Evolutionary conservation across 2,888 invertebrate species (phyloP).

Genomic region (Lypha dubia): DNA sequence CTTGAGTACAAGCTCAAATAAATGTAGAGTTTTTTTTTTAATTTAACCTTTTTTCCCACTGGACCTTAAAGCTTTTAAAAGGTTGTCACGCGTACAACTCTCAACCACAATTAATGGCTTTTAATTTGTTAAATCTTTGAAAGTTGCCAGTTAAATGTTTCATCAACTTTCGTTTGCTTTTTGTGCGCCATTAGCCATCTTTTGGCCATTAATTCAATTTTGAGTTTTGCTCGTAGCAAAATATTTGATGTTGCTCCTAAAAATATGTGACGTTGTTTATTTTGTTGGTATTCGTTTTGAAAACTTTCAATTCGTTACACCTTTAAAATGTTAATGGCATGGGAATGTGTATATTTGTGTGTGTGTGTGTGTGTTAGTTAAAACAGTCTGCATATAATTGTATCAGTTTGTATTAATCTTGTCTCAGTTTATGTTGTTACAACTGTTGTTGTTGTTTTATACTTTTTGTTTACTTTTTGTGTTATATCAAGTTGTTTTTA

Average conservation of each 20-base stretch:
- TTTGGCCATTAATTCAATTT: conserved; percentile 27
- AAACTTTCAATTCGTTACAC: conserved; percentile 16
- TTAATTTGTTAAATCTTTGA: conserved; percentile 15
- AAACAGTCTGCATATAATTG: not conserved
- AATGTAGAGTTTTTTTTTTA: not conserved
- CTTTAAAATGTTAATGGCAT: not conserved
- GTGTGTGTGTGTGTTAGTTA: not conserved
- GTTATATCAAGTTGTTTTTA: not conserved
- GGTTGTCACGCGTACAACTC: not conserved
- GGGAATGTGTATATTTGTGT: not conserved
- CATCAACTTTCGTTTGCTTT: not conserved
- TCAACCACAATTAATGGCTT: conserved; percentile 13
- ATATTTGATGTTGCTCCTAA: no score
- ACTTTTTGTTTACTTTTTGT: not conserved
- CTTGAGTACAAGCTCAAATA: no score
- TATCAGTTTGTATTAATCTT: not conserved
- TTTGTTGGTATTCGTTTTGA: not conserved
- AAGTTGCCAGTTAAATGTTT: not conserved
- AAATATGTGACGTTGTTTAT: conserved; percentile 9
- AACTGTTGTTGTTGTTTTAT: not conserved
- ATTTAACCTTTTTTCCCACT: not conserved
- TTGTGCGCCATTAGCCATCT: not conserved
- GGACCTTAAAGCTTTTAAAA: not conserved
- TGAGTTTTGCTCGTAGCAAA: not conserved
- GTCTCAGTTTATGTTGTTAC: not conserved